Evolutionary conservation across 2,113 vertebrate species (phyloP), one percentile per base, ranked within the genome.

Genomic region (Rhea americana): DNA sequence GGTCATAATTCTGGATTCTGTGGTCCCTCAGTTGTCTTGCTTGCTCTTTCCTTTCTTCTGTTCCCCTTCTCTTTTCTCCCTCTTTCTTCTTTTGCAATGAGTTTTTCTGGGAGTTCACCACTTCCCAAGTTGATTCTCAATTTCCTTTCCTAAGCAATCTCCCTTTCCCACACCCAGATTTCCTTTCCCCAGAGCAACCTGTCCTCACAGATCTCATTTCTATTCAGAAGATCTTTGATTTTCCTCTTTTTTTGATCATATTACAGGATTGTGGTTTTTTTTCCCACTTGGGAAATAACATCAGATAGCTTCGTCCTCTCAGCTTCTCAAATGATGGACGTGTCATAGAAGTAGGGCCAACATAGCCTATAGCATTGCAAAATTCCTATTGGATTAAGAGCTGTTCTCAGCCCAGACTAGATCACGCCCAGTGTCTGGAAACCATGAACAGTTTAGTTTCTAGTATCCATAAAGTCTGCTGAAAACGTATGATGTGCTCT

Each of bases 401-500:
- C 48, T 78, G 37, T 62, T 67, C 24, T 47, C 47, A 73, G 22
- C 45, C 18, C 30, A 4, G 9, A 4, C 18, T 41, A n/a, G 8
- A 6, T 73, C 18, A 11, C n/a, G 32, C 19, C 21, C 3, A 1
- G 12, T 65, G 14, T 32, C 43, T 65, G 53, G 13, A 68, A 43
- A 48, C 41, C 68, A 8, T 12, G 30, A 65, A 17, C 32, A 45
- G 25, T 65, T 71, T 15, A 56, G 35, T 45, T 71, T 13, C 20
- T 50, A n/a, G 26, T 28, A 47, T 73, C 30, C 15, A 66, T 43
- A 13, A 73, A 39, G 28, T 58, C 43, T 63, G 11, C 20, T 86
- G 51, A 50, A 45, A 0, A 0, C n/a, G 2, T 55, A 9, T 24
- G 2, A 41, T 8, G 26, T 65, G 4, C 3, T 59, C 18, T 35